Evolutionary conservation across 2,113 vertebrate genomes (phyloP).

Genomic region (Eulacestoma nigropectus): DNA sequence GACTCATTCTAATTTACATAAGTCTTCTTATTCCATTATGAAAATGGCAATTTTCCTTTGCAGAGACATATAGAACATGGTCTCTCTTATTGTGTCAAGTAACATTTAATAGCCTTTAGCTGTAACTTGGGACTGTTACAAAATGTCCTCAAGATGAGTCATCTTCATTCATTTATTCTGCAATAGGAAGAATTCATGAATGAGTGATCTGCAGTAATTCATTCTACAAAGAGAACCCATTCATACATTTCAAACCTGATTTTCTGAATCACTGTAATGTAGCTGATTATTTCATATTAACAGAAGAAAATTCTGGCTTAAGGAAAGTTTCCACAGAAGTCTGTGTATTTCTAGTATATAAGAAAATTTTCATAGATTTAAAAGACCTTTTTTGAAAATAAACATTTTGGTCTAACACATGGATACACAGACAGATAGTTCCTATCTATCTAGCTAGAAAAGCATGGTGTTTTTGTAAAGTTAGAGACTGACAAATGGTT

Average conservation of each 20-base stretch:
- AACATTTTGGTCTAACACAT: neutral
- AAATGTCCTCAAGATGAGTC: constrained; percentile 63
- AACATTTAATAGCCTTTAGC: constrained; percentile 66
- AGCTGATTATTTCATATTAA: constrained; percentile 53
- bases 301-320: constrained; percentile 26
- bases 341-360: neutral
- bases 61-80: constrained; percentile 58
- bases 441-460: neutral
- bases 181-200: constrained; percentile 66
- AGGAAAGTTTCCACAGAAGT: constrained; percentile 27
- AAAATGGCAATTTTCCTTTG: constrained; percentile 54
- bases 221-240: constrained; percentile 62
- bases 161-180: constrained; percentile 63
- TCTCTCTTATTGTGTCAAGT: constrained; percentile 64
- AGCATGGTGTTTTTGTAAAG: neutral
- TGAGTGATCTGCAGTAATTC: constrained; percentile 67
- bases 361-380: neutral
- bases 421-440: neutral
- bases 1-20: constrained; percentile 66
- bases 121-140: constrained; percentile 59
- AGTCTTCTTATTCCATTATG: constrained; percentile 57
- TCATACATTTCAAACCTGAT: constrained; percentile 61
- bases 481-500: neutral
- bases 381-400: neutral
- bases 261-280: constrained; percentile 47